These are phyloP conservation scores for Spodoptera picta DNA, from an alignment of 2,888 invertebrate genomes.

Conservation along the genomic window DNA sequence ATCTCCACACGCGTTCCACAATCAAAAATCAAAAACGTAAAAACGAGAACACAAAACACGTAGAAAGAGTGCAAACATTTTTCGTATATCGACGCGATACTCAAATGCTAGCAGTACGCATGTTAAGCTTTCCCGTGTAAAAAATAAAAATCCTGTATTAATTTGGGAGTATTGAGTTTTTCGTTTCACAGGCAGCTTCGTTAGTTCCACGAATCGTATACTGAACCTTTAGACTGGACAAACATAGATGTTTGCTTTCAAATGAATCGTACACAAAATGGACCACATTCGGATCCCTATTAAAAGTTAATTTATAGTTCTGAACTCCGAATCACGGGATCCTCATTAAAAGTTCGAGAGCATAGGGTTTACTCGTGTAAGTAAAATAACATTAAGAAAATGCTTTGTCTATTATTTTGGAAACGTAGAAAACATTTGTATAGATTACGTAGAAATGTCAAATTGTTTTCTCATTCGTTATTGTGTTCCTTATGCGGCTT, in stretches of 20 bases:
- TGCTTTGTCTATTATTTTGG: conserved; percentile 18
- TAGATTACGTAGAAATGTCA: conserved; percentile 27
- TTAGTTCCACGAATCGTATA: conserved; percentile 11
- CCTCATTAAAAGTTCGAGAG: conserved; percentile 30
- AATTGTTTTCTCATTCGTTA: conserved; percentile 41
- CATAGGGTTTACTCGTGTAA: conserved; percentile 13
- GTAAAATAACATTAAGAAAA: not conserved
- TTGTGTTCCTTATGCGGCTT: conserved; percentile 11
- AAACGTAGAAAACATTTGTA: conserved; percentile 22
- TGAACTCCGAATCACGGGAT: not conserved
- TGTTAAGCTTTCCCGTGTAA: not conserved
- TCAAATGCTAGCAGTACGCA: not conserved
- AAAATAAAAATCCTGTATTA: not conserved
- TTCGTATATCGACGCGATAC: not conserved
- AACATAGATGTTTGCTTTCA: not conserved
- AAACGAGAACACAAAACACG: too few relatives aligned
- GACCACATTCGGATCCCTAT: conserved; percentile 17
- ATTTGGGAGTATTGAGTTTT: not conserved
- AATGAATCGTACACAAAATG: conserved; percentile 9
- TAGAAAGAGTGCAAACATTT: conserved; percentile 1
- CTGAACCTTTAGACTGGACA: not conserved
- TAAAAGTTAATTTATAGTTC: conserved; percentile 6
- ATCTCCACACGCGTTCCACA: too few relatives aligned
- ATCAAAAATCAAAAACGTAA: not conserved
- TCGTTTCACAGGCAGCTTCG: not conserved